phyloP scores from a whole-genome alignment of 2,797 vertebrate species.

The Phataginus tetradactyla region DNA sequence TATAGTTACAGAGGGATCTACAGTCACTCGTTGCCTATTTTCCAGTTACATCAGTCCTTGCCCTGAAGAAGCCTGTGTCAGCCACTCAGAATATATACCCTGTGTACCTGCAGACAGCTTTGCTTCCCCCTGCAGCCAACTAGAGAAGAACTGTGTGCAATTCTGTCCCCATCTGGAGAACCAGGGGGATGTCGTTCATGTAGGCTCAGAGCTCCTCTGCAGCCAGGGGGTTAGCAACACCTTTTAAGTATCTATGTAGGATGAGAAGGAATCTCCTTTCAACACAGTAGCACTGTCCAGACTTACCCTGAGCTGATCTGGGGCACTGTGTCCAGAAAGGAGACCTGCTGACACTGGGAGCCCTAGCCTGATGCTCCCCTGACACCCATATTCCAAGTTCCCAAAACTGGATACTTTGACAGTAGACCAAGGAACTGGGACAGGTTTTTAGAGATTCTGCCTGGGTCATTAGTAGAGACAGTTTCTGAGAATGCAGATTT shows the following conservation, averaged over 20 bases:
- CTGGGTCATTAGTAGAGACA: neutral
- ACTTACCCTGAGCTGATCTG: neutral
- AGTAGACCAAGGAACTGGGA: neutral
- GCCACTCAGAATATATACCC: neutral
- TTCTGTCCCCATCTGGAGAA: neutral
- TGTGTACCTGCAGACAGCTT: neutral
- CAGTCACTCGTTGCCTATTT: neutral
- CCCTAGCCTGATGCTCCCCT: too few relatives aligned
- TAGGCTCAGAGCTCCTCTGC: neutral
- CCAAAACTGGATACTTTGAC: neutral
- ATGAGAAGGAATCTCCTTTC: neutral
- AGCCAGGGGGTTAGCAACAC: neutral
- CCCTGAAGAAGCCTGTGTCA: neutral
- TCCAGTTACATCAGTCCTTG: neutral
- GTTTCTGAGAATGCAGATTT: neutral
- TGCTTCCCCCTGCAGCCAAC: neutral
- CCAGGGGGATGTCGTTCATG: neutral
- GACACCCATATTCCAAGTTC: neutral
- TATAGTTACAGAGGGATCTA: neutral
- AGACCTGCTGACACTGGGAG: neutral
- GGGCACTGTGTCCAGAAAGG: neutral
- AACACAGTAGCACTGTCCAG: neutral
- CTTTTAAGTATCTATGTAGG: neutral
- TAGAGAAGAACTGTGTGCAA: neutral
- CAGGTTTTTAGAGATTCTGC: neutral